phyloP scores from a whole-genome alignment of 2,797 vertebrate genomes.

The Karalla daura region DNA sequence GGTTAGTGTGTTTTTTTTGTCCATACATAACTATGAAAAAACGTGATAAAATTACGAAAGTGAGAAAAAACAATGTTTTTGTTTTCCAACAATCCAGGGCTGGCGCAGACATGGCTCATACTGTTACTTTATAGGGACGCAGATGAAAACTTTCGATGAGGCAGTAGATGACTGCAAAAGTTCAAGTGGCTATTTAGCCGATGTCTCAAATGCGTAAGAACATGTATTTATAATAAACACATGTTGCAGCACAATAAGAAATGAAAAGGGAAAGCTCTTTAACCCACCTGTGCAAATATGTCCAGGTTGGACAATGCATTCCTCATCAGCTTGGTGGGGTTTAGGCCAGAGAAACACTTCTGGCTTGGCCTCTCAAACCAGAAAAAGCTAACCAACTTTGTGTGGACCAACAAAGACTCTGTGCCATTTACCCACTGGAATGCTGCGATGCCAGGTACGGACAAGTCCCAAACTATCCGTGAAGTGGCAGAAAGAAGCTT shows the following conservation, averaged over 20 bases:
- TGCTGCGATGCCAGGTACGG: slow-evolving; percentile 89
- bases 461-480: neutral
- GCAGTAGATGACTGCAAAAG: slow-evolving; percentile 86
- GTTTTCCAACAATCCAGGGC: slow-evolving; percentile 75
- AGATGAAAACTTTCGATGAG: slow-evolving; percentile 84
- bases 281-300: slow-evolving; percentile 8
- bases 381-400: slow-evolving; percentile 82
- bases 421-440: slow-evolving; percentile 92
- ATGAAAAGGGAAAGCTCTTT: neutral
- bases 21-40: no score
- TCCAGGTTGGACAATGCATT: slow-evolving; percentile 91
- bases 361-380: slow-evolving; percentile 92
- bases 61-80: neutral
- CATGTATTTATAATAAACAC: neutral
- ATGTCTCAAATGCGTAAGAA: slow-evolving; percentile 87
- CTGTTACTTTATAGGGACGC: slow-evolving; percentile 88
- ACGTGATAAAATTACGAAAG: no score
- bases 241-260: neutral
- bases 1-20: no score
- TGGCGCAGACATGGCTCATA: slow-evolving; percentile 90
- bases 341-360: slow-evolving; percentile 89
- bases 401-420: slow-evolving; percentile 81
- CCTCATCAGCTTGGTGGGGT: slow-evolving; percentile 89
- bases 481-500: rapidly evolving
- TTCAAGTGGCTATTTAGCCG: slow-evolving; percentile 84